A percentile compares a stretch with the other conserved stretches of the same genome.
Evolutionary conservation across 2,113 vertebrate genomes (phyloP).

Genomic region (Phodopus roborovskii): DNA sequence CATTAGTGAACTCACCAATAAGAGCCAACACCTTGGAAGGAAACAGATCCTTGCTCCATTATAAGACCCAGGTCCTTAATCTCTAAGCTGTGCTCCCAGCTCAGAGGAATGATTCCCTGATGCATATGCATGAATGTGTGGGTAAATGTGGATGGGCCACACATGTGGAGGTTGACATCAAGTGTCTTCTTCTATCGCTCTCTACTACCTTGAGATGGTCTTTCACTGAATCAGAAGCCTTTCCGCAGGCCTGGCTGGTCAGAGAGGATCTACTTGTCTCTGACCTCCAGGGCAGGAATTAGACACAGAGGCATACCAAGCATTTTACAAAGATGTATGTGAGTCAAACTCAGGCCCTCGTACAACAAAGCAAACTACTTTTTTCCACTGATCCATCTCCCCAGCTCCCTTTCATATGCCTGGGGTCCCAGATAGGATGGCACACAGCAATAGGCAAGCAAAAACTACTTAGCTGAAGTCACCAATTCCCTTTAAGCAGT

Average conservation of each 20-base stretch:
- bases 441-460: no score
- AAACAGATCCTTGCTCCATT: background rate
- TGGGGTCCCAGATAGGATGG: background rate
- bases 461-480: background rate
- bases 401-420: background rate
- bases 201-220: background rate
- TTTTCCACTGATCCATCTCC: background rate
- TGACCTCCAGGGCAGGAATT: background rate
- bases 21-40: background rate
- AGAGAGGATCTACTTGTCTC: background rate
- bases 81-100: background rate
- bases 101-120: background rate
- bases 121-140: background rate
- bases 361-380: background rate
- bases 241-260: background rate
- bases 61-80: background rate
- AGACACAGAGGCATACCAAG: no score
- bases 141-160: background rate
- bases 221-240: background rate
- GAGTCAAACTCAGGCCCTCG: background rate
- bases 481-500: background rate
- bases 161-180: background rate
- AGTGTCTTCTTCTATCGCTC: background rate
- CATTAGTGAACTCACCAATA: background rate
- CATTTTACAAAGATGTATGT: background rate